phyloP scores from a whole-genome alignment of 2,888 invertebrate genomes.

The Dryocosmus kuriphilus region DNA sequence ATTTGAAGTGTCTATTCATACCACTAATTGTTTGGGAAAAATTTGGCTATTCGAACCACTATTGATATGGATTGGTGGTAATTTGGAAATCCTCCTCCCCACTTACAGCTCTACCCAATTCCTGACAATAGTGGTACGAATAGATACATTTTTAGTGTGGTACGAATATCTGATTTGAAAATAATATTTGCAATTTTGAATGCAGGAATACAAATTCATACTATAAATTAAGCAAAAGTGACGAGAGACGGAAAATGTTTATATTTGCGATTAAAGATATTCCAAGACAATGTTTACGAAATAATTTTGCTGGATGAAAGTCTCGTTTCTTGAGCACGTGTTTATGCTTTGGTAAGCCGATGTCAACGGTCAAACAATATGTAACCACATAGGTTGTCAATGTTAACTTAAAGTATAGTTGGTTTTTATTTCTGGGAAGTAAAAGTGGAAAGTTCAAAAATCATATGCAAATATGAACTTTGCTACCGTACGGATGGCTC shows the following conservation, averaged over 20 bases:
- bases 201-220: not conserved
- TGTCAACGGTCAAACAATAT: not conserved
- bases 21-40: too few species aligned
- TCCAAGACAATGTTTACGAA: not conserved
- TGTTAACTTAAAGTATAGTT: not conserved
- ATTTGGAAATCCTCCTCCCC: too few species aligned
- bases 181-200: too few species aligned
- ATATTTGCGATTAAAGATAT: not conserved
- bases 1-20: too few species aligned
- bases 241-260: not conserved
- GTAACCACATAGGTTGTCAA: not conserved
- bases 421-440: not conserved
- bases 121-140: too few species aligned
- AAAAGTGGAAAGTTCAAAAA: not conserved
- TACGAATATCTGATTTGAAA: too few species aligned
- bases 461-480: not conserved
- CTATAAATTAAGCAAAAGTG: not conserved
- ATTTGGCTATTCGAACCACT: too few species aligned
- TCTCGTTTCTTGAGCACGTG: not conserved
- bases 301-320: not conserved
- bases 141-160: too few species aligned
- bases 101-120: too few species aligned
- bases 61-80: too few species aligned
- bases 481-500: not conserved
- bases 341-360: not conserved